Evolutionary conservation across 2,113 vertebrate genomes (phyloP).

Genomic region (Agapornis roseicollis): DNA sequence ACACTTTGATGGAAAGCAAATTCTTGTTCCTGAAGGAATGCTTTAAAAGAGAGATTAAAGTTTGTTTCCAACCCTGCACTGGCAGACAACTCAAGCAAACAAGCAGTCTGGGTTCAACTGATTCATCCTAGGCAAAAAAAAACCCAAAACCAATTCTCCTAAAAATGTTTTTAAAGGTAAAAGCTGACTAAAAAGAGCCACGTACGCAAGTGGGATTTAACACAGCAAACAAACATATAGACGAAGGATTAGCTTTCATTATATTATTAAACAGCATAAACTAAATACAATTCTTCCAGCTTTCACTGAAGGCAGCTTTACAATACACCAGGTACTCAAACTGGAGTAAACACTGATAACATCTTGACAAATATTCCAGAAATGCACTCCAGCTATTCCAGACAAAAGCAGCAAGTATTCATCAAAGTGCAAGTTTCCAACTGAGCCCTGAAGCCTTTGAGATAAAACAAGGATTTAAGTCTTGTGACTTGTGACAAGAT

Average conservation of each 20-base stretch:
- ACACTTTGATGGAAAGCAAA: constrained; percentile 47
- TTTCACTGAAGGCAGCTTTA: constrained; percentile 47
- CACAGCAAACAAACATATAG: background rate
- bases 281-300: constrained; percentile 49
- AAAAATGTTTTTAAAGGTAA: constrained; percentile 47
- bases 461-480: constrained; percentile 62
- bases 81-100: constrained; percentile 60
- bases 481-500: constrained; percentile 47
- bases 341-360: constrained; percentile 71
- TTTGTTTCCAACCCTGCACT: constrained; percentile 19
- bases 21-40: constrained; percentile 53
- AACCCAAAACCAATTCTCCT: background rate
- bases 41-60: constrained; percentile 61
- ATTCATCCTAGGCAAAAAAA: constrained; percentile 32
- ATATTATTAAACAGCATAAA: constrained; percentile 50
- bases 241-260: constrained; percentile 48
- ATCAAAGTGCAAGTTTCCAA: constrained; percentile 62
- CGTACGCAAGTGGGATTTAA: constrained; percentile 22
- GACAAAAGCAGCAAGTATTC: constrained; percentile 71
- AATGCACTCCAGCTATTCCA: constrained; percentile 69
- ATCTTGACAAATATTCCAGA: constrained; percentile 78
- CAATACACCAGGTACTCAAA: constrained; percentile 67
- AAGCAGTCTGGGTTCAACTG: constrained; percentile 38
- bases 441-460: constrained; percentile 34
- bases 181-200: constrained; percentile 33